Conservation (phyloP, 2,797 vertebrate genomes). For the Schizothorax lantsangensis region DNA sequence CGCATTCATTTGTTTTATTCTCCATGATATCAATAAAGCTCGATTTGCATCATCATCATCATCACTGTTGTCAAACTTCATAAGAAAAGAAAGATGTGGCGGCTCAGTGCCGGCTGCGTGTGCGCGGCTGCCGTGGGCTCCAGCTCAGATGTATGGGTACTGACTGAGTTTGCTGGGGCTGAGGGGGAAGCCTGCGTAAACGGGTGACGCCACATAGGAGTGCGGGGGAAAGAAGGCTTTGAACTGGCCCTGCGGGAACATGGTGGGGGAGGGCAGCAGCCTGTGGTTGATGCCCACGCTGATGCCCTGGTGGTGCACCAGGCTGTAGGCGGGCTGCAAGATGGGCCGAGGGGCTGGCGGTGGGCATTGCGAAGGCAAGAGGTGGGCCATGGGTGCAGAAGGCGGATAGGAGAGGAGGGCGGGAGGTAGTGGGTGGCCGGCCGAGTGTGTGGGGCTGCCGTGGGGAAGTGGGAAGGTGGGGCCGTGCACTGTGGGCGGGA, state of each 20-base stretch:
- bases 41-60: constrained; percentile 35
- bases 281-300: constrained; percentile 87
- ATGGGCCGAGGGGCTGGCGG: constrained; percentile 75
- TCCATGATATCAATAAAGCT: constrained; percentile 62
- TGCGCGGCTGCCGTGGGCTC: constrained; percentile 61
- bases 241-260: constrained; percentile 83
- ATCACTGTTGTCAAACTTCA: constrained; percentile 74
- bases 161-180: constrained; percentile 96
- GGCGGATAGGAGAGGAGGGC: constrained; percentile 74
- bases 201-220: constrained; percentile 91
- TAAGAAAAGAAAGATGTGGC: constrained; percentile 58
- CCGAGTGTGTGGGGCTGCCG: constrained; percentile 87
- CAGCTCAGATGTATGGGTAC: constrained; percentile 94
- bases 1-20: constrained; percentile 57
- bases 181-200: constrained; percentile 92
- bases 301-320: constrained; percentile 84
- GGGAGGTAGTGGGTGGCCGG: constrained; percentile 65
- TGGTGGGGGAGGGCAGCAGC: constrained; percentile 69
- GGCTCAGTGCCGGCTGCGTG: constrained; percentile 47
- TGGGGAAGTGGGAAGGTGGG: constrained; percentile 87
- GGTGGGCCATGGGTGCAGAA: constrained; percentile 83
- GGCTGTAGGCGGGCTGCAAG: constrained; percentile 87
- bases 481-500: constrained; percentile 84
- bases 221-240: constrained; percentile 91
- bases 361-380: constrained; percentile 85